These are phyloP conservation scores for Nephila pilipes DNA, from an alignment of 1,140 invertebrate species.

Conservation along the genomic window DNA sequence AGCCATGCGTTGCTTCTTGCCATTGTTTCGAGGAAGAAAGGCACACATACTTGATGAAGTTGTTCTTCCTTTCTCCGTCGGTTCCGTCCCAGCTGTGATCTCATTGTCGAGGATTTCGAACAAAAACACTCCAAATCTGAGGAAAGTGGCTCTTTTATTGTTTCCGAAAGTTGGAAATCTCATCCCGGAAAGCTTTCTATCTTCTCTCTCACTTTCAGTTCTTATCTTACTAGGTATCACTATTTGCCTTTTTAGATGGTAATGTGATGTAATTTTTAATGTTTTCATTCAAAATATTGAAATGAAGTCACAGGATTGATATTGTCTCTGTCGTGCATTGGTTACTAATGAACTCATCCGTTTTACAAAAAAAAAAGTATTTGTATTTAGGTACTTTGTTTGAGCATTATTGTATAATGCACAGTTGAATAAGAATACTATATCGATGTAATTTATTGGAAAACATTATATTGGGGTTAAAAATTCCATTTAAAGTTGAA, in stretches of 20 bases:
- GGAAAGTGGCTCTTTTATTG: not conserved
- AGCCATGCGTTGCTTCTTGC: not conserved
- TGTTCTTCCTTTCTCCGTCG: slow-evolving; percentile 9
- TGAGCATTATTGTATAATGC: too few relatives aligned
- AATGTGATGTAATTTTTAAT: not conserved
- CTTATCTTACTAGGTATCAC: slow-evolving; percentile 16
- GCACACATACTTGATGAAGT: not conserved
- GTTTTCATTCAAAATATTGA: too few relatives aligned
- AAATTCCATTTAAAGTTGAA: too few relatives aligned
- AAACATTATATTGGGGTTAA: too few relatives aligned
- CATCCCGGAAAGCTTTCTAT: not conserved
- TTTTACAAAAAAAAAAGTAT: too few relatives aligned
- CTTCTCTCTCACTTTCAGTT: not conserved
- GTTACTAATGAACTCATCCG: too few relatives aligned
- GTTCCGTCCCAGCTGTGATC: slow-evolving; percentile 5
- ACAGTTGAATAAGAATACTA: too few relatives aligned
- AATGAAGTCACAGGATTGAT: too few relatives aligned
- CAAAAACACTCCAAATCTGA: slow-evolving; percentile 25
- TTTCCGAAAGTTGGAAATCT: slow-evolving; percentile 9
- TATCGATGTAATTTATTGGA: too few relatives aligned
- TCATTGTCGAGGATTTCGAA: not conserved
- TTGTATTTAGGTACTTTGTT: too few relatives aligned
- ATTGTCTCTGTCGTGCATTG: too few relatives aligned
- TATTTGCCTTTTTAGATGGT: not conserved
- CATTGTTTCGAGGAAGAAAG: slow-evolving; percentile 18